These are phyloP conservation scores for Cygnus olor DNA, from an alignment of 2,797 vertebrate genomes.

Conservation along the genomic window DNA sequence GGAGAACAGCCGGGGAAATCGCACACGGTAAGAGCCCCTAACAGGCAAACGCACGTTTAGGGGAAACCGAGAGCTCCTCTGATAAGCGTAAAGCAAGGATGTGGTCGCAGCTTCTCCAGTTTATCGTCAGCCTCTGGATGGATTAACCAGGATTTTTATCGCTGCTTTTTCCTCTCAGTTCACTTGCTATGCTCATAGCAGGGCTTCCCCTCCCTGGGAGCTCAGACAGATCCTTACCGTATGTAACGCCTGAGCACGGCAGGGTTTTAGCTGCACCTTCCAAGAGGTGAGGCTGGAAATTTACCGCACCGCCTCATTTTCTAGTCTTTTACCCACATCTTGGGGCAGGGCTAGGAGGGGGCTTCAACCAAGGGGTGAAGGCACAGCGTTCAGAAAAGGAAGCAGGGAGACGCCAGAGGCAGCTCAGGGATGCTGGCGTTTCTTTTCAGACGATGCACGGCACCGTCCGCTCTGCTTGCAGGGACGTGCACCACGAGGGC, in stretches of 20 bases:
- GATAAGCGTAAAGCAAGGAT: neutral
- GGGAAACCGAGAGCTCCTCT: neutral
- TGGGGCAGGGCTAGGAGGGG: neutral
- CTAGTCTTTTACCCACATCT: neutral
- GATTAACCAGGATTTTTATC: neutral
- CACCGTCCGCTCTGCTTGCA: neutral
- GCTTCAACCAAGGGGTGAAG: neutral
- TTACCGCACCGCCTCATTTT: neutral
- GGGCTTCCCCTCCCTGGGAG: neutral
- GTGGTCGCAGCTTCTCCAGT: neutral
- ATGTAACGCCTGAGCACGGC: neutral
- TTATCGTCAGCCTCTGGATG: neutral
- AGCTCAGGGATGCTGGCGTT: neutral
- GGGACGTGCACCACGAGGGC: neutral
- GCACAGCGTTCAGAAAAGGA: neutral
- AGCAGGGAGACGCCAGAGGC: neutral
- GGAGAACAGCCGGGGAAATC: neutral
- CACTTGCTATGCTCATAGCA: neutral
- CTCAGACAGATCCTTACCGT: neutral
- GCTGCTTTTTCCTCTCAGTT: neutral
- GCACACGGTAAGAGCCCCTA: rapidly evolving
- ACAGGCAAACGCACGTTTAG: neutral
- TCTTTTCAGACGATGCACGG: neutral
- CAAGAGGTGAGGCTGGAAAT: neutral
- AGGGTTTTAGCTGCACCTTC: neutral